A percentile compares a stretch with the other conserved stretches of the same genome.
phyloP scores from a whole-genome alignment of 2,113 vertebrate species.

The Morone saxatilis region DNA sequence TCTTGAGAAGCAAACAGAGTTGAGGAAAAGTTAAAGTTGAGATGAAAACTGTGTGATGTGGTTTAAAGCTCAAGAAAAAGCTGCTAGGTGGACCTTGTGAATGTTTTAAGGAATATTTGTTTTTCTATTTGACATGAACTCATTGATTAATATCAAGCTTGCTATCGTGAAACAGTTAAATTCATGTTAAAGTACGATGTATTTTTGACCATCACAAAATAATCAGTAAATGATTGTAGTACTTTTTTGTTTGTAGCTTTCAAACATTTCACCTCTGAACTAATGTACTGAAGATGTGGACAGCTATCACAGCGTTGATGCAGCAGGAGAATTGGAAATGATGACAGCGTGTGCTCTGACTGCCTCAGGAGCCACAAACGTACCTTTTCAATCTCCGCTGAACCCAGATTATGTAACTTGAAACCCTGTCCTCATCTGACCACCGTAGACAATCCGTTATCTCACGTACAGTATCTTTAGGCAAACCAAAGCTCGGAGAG shows the following conservation, averaged over 20 bases:
- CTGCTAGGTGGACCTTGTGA: too few relatives aligned
- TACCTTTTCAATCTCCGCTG: constrained; percentile 45
- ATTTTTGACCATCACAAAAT: background rate
- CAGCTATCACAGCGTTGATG: background rate
- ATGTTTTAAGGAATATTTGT: background rate
- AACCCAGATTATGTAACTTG: constrained; percentile 55
- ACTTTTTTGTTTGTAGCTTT: background rate
- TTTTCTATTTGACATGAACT: background rate
- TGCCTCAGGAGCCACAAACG: background rate
- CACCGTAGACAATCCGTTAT: constrained; percentile 27
- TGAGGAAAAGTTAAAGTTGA: background rate
- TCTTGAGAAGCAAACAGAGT: background rate
- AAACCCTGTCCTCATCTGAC: constrained; percentile 48
- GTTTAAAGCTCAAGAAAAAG: background rate
- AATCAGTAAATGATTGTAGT: background rate
- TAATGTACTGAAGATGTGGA: constrained; percentile 11
- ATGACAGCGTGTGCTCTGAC: background rate
- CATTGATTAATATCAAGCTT: background rate
- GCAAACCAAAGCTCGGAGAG: constrained; percentile 13
- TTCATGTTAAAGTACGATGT: background rate
- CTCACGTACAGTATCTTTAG: constrained; percentile 44
- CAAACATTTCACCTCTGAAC: background rate
- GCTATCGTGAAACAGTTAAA: background rate
- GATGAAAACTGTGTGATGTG: background rate
- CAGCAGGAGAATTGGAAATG: background rate